Percentiles rank a stretch among this genome's conserved stretches.
phyloP scores from a whole-genome alignment of 1,140 invertebrate species.

The Papilio polyxenes region DNA sequence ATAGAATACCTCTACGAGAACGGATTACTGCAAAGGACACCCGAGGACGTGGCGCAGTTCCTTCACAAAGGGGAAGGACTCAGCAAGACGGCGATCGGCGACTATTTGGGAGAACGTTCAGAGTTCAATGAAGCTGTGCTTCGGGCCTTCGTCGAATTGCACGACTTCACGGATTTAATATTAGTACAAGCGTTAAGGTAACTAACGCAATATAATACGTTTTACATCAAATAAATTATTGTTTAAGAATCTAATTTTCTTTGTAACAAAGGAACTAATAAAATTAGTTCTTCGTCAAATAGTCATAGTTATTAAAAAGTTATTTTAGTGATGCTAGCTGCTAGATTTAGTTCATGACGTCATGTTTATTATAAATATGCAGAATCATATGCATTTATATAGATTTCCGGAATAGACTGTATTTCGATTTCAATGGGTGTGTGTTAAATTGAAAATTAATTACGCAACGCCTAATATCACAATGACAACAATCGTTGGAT shows the following conservation, averaged over 20 bases:
- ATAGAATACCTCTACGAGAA: conserved; percentile 99
- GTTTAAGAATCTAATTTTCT: not conserved
- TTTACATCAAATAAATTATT: not conserved
- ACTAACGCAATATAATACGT: conserved; percentile 40
- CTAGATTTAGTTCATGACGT: no score
- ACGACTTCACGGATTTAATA: conserved; percentile 98
- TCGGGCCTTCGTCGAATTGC: conserved; percentile 96
- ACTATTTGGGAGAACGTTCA: conserved; percentile 98
- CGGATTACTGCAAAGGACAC: conserved; percentile 91
- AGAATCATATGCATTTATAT: no score
- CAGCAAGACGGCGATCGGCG: conserved; percentile 99
- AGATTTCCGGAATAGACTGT: no score
- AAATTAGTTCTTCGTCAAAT: no score
- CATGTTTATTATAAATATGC: no score
- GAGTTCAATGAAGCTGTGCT: conserved; percentile 98
- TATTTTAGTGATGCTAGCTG: no score
- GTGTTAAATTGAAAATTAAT: no score
- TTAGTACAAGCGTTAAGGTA: conserved; percentile 99
- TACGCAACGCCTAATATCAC: no score
- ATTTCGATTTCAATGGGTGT: no score
- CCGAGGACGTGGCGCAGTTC: conserved; percentile 97
- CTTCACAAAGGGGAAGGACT: conserved; percentile 97
- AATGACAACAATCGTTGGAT: no score
- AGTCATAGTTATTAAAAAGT: no score
- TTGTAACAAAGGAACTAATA: not conserved